Base-by-base conservation (phyloP, 2,113 vertebrate species). In the Anoplopoma fimbria region DNA sequence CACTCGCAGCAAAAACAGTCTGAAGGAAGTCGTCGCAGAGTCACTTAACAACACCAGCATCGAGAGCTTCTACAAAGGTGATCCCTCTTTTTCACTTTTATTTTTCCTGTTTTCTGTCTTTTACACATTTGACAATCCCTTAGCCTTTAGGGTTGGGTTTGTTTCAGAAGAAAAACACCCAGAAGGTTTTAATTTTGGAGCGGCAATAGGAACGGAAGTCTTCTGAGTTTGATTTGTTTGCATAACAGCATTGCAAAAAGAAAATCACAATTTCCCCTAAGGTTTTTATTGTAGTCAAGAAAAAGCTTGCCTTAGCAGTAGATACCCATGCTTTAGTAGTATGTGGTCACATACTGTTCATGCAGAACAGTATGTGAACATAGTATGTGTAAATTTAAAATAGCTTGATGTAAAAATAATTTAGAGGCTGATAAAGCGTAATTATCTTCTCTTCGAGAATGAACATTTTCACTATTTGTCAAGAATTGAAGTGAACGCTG, bases 1-100 rank as follows among this genome's bases (percentile, higher is more conserved):
- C 67, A 97, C 97, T 15, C 97, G 98, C 68, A 99, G 97, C 88
- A 99, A 98, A 92, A 99, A 94, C 93, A 97, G 95, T 51, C 93
- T 99, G 40, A 99, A 98, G 88, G 94, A 96, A 34, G 89, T 97
- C 4, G 93, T 99, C 9, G 96, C 98, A 0, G 97, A 99, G 77
- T 99, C 97, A 0, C 95, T 99, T 0, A 96, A 97, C 92, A 99
- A 99, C 92, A 99, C 98, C 67, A 99, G 97, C 93, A 99, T 99
- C 75, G 97, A 96, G 92, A 94, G 94, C 89, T 99, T 99, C 94
- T 99, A 90, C 89, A 95, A 95, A 72, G 96, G 98, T 99, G 13
- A 78, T 4, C 3, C 10, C 12, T 57, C 23, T 42, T 40, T 21
- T 65, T 5, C 1, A 38, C 12, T n/a, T 27, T 3, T 62, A 4